Conservation (phyloP, 2,888 invertebrate species). For the Caenorhabditis sp. region DNA sequence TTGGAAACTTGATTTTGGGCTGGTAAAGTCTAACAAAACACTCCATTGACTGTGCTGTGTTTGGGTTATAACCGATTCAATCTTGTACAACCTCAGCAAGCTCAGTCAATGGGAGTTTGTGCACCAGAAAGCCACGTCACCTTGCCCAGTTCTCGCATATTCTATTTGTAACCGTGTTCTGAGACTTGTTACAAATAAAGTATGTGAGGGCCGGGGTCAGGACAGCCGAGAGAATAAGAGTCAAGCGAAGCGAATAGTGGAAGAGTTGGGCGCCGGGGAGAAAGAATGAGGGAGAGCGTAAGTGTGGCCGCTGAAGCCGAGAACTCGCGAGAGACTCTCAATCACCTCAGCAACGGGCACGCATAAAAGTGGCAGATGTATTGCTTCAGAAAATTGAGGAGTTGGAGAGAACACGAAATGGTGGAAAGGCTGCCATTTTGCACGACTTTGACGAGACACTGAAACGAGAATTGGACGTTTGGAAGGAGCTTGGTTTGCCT, state of each 20-base stretch:
- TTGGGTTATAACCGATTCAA: constrained; percentile 11
- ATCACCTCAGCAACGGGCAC: constrained; percentile 1
- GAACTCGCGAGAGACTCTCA: not conserved
- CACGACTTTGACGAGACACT: no score
- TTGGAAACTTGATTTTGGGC: no score
- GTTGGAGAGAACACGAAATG: not conserved
- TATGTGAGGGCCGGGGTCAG: not conserved
- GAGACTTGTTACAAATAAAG: not conserved
- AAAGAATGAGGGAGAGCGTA: no score
- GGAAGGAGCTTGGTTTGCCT: no score
- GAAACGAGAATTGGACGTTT: no score
- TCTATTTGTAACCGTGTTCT: not conserved
- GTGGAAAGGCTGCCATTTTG: no score
- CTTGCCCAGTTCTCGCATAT: not conserved
- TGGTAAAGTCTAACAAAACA: not conserved
- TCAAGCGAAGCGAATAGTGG: not conserved
- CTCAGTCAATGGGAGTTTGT: not conserved
- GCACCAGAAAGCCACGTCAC: not conserved
- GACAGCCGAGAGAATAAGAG: not conserved
- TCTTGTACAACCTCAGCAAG: constrained; percentile 7
- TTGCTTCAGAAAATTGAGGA: constrained; percentile 3
- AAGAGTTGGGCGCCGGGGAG: no score
- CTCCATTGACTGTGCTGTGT: not conserved
- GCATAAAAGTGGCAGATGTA: constrained; percentile 3
- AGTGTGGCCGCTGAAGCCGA: not conserved